Percentiles rank a stretch among this genome's conserved stretches.
Conservation (phyloP, 23 tunicate genomes). For the Ciona savignyi region DNA sequence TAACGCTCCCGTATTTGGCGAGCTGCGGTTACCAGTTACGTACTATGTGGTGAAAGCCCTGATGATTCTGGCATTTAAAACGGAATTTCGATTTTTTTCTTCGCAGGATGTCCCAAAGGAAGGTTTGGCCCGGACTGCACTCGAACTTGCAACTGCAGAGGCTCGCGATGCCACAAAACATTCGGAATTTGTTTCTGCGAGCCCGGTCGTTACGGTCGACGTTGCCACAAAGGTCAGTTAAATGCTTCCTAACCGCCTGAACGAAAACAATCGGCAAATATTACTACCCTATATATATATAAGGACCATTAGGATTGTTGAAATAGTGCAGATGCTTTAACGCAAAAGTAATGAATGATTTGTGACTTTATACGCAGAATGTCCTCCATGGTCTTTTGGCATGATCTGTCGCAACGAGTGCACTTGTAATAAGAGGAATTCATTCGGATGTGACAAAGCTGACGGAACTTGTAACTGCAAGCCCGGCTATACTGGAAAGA, state of each 20-base stretch:
- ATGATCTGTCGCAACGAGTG: slow-evolving; percentile 55
- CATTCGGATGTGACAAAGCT: slow-evolving; percentile 45
- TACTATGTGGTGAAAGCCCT: neutral
- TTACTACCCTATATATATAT: too few relatives aligned
- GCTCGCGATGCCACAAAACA: slow-evolving; percentile 72
- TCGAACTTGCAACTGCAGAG: slow-evolving; percentile 52
- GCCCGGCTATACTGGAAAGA: slow-evolving; percentile 82
- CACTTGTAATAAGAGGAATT: slow-evolving; percentile 40
- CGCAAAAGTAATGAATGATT: too few relatives aligned
- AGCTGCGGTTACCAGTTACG: neutral
- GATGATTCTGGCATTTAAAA: neutral
- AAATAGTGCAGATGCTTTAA: too few relatives aligned
- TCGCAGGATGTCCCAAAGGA: slow-evolving; percentile 58
- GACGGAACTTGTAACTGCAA: slow-evolving; percentile 76
- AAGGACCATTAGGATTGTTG: too few relatives aligned
- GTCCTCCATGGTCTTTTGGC: slow-evolving; percentile 79
- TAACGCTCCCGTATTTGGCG: neutral
- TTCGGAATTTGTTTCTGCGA: slow-evolving; percentile 85
- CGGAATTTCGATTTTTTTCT: neutral
- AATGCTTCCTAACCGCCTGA: neutral
- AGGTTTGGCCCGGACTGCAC: slow-evolving; percentile 41
- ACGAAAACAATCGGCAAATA: too few relatives aligned
- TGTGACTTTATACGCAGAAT: slow-evolving; percentile 53
- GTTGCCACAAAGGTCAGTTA: slow-evolving; percentile 73
- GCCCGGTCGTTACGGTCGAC: slow-evolving; percentile 88